A percentile compares a stretch with the other conserved stretches of the same genome.
Evolutionary conservation across 2,113 vertebrate species (phyloP).

Genomic region (Malurus cyaneus): DNA sequence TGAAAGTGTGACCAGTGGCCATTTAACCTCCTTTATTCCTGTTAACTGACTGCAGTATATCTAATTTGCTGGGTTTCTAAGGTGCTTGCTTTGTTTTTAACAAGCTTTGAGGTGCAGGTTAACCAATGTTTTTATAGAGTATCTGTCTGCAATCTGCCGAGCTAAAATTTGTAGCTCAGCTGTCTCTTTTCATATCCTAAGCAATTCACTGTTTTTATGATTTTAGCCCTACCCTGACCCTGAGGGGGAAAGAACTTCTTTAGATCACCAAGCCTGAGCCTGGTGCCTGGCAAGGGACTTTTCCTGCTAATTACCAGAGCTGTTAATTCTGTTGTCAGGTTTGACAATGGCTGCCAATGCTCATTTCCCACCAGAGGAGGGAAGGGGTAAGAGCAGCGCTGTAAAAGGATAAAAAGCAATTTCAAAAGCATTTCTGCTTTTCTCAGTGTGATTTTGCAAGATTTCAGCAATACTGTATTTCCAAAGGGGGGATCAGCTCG

Average conservation of each 20-base stretch:
- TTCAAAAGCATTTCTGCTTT: not conserved
- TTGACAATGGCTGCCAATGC: slow-evolving; percentile 6
- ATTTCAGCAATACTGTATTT: not conserved
- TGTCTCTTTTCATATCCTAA: not conserved
- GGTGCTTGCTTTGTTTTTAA: slow-evolving; percentile 15
- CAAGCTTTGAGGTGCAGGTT: slow-evolving; percentile 10
- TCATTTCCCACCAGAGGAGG: not conserved
- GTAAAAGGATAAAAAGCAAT: not conserved
- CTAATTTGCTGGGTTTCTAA: not conserved
- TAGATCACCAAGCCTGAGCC: not conserved
- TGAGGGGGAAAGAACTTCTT: not conserved
- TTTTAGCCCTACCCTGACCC: slow-evolving; percentile 1
- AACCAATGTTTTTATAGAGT: not conserved
- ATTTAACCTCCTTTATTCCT: not conserved
- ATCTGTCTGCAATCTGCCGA: not conserved
- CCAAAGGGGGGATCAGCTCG: not conserved
- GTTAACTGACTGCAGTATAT: not conserved
- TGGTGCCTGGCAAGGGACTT: not conserved
- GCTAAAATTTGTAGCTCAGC: slow-evolving; percentile 20
- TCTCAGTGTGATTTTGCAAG: not conserved
- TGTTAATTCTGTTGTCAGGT: slow-evolving; percentile 36
- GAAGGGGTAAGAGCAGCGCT: not conserved
- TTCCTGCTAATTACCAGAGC: slow-evolving; percentile 26
- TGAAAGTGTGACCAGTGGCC: not conserved
- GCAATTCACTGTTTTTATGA: slow-evolving; percentile 37